Evolutionary conservation across 2,888 invertebrate genomes (phyloP), one percentile per base, ranked within the genome.

Genomic region (Eucera pruinosa): DNA sequence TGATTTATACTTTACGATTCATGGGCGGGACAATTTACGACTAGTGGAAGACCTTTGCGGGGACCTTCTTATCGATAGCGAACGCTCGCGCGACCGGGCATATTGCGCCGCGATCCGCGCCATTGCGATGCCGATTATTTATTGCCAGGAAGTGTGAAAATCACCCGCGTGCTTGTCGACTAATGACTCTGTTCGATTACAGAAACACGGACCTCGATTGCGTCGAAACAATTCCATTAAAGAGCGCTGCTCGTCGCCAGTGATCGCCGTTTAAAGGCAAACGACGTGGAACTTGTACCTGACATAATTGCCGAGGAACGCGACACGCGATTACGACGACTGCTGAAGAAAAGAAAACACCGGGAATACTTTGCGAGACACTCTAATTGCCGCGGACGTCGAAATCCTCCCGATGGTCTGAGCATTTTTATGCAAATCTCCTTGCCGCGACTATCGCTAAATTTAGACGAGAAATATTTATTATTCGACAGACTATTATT

Each of bases 241-340:
- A 57, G 13, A 41, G 62, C 27, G 39, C 39, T n/a, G n/a, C 18
- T 47, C 3, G 20, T 15, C 4, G 55, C 41, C 61, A 74, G 41
- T 33, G 75, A 73, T 65, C 55, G 58, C 67, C 84, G 82, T 78
- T 83, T 81, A 70, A 81, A 78, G 84, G 60, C 72, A 61, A 70
- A 61, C 84, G 52, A 52, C 67, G 55, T 55, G 65, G 69, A 81
- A 70, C 70, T 58, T 33, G 83, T 68, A 68, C 57, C 78, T 81
- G 78, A 78, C 81, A 78, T 81, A 78, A 84, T 83, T 81, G 65
- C 74, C 33, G n/a, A 27, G 66, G 47, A 70, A 75, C 76, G 67
- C 55, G 67, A 36, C n/a, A n/a, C 13, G 50, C 15, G 50, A 71
- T 43, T 18, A 20, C 64, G 4, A 11, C 39, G 27, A 41, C 6